Percentiles rank a stretch among this genome's conserved stretches.
Evolutionary conservation across 2,888 invertebrate genomes (phyloP).

Genomic region (Megalurothrips usitatus): DNA sequence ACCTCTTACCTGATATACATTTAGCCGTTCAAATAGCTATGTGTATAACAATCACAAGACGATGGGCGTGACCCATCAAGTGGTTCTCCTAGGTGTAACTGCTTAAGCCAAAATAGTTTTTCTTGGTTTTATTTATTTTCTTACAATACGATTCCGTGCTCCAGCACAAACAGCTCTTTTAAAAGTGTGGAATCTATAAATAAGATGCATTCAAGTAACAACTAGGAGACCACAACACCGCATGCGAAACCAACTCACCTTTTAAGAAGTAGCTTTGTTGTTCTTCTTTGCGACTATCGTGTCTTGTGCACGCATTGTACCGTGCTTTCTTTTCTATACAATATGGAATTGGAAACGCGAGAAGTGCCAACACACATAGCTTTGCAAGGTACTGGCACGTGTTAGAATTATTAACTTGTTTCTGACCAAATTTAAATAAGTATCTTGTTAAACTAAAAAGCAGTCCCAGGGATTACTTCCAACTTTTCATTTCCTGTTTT

Average conservation of each 20-base stretch:
- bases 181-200: not conserved
- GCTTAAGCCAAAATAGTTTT: not conserved
- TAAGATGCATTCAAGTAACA: not conserved
- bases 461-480: constrained; percentile 29
- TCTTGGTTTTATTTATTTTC: not conserved
- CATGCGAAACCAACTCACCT: constrained; percentile 3
- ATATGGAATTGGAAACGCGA: not conserved
- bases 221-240: constrained; percentile 15
- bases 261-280: not conserved
- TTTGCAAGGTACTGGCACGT: not conserved
- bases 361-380: not conserved
- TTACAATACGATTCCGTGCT: not conserved
- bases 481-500: constrained; percentile 29
- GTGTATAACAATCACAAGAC: not conserved
- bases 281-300: not conserved
- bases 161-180: not conserved
- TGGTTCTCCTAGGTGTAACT: constrained; percentile 5
- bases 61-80: not conserved
- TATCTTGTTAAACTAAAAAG: constrained; percentile 22
- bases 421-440: constrained; percentile 13
- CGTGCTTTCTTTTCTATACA: not conserved
- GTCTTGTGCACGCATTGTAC: not conserved
- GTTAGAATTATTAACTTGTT: not conserved
- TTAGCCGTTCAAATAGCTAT: not conserved
- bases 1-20: not conserved